These are phyloP conservation scores for Canis aureus DNA, from an alignment of 2,113 vertebrate genomes.

Conservation along the genomic window DNA sequence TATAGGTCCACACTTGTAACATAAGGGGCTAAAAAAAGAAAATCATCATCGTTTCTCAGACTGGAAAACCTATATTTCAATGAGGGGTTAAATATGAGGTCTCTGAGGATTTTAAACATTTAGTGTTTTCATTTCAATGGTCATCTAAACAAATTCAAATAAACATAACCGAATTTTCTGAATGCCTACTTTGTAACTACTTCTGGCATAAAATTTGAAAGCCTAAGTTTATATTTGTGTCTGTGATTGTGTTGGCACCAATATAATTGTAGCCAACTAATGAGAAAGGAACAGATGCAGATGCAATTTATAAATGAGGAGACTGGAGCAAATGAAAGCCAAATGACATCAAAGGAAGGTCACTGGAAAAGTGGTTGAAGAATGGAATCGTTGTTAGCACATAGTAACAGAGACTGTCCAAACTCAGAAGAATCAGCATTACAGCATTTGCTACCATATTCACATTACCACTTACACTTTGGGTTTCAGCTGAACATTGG, in stretches of 20 bases:
- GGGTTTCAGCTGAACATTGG: neutral
- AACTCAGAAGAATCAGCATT: neutral
- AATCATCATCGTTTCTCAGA: slow-evolving; percentile 30
- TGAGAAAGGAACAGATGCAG: slow-evolving; percentile 18
- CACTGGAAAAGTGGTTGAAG: neutral
- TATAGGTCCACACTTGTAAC: neutral
- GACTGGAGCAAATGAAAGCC: neutral
- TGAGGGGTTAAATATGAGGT: neutral
- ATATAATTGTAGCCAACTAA: neutral
- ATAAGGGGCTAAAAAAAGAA: neutral
- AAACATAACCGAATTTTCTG: slow-evolving; percentile 14
- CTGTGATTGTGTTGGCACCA: neutral
- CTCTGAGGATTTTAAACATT: neutral
- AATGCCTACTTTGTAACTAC: slow-evolving; percentile 29
- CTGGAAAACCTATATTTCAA: neutral
- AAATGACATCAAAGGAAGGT: neutral
- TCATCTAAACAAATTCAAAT: slow-evolving; percentile 42
- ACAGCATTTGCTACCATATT: neutral
- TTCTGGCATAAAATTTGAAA: slow-evolving; percentile 40
- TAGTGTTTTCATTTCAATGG: neutral
- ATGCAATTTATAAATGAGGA: neutral
- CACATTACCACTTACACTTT: neutral
- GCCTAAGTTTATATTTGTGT: neutral
- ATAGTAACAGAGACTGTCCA: neutral
- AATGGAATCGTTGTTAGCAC: neutral